Evolutionary conservation across 1,140 invertebrate genomes (phyloP).

Genomic region (Drosophila ercepeae): DNA sequence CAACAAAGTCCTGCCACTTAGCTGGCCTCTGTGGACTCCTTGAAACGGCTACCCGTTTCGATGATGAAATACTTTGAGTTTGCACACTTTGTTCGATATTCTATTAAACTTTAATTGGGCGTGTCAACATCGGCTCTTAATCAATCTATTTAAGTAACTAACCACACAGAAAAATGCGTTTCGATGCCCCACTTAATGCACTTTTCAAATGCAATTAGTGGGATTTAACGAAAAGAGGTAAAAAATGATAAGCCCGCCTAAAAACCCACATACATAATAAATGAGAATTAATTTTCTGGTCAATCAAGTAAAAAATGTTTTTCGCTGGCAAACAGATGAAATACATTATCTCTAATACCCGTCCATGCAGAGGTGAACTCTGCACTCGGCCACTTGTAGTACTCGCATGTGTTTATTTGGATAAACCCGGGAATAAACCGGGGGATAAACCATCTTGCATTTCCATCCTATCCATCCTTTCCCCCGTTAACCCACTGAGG

Average conservation of each 20-base stretch:
- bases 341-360: conserved; percentile 67
- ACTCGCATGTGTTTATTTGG: conserved; percentile 8
- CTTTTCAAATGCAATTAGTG: conserved; percentile 70
- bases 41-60: too few species aligned
- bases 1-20: background rate
- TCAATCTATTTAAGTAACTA: conserved; percentile 38
- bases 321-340: conserved; percentile 59
- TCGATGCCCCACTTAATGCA: conserved; percentile 48
- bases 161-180: conserved; percentile 17
- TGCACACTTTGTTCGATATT: background rate
- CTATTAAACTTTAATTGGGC: conserved; percentile 29
- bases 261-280: conserved; percentile 58
- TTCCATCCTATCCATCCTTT: background rate
- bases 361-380: background rate
- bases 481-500: too few species aligned
- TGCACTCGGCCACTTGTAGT: too few species aligned
- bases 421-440: background rate
- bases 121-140: conserved; percentile 13
- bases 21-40: background rate
- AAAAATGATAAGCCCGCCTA: conserved; percentile 16
- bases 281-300: conserved; percentile 73
- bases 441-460: conserved; percentile 3
- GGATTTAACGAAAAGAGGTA: background rate
- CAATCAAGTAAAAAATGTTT: conserved; percentile 65
- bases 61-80: too few species aligned